A percentile compares a stretch with the other conserved stretches of the same genome.
These are phyloP conservation scores for Strigamia maritima DNA, from an alignment of 2,888 invertebrate genomes.

Conservation along the genomic window DNA sequence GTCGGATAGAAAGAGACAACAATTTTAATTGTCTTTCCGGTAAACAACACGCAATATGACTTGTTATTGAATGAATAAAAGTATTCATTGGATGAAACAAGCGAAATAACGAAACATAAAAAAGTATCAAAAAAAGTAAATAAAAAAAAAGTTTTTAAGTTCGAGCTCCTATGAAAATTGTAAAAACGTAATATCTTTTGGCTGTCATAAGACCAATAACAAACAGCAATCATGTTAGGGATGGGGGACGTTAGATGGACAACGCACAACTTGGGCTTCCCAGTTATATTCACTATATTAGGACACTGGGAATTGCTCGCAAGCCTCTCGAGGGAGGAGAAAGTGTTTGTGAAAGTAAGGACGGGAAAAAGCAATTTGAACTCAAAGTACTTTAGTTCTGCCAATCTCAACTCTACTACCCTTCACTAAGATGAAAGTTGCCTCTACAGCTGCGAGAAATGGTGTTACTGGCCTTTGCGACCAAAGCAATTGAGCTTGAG, in stretches of 20 bases:
- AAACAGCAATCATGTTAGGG: slow-evolving; percentile 5
- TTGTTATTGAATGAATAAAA: background rate
- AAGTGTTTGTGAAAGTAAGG: slow-evolving; percentile 15
- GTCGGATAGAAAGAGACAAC: background rate
- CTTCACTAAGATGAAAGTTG: slow-evolving; percentile 15
- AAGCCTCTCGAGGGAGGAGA: background rate
- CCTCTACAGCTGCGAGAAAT: slow-evolving; percentile 15
- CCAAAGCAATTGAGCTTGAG: slow-evolving; percentile 15
- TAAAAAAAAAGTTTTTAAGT: background rate
- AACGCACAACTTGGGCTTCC: slow-evolving; percentile 10
- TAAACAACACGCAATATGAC: no score
- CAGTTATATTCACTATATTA: slow-evolving; percentile 15
- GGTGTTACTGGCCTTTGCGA: slow-evolving; percentile 15
- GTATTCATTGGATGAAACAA: background rate
- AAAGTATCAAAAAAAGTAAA: background rate
- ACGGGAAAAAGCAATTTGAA: slow-evolving; percentile 15
- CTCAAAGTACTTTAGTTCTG: slow-evolving; percentile 15
- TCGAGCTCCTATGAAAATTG: background rate
- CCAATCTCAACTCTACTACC: slow-evolving; percentile 15
- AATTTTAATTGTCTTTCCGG: background rate
- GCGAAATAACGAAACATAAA: background rate
- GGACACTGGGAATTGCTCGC: slow-evolving; percentile 15
- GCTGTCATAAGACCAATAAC: slow-evolving; percentile 15
- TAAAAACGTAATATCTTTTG: slow-evolving; percentile 5
- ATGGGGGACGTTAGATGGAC: slow-evolving; percentile 5